phyloP scores from a whole-genome alignment of 1,140 invertebrate species.

The Heliothis subflexa region DNA sequence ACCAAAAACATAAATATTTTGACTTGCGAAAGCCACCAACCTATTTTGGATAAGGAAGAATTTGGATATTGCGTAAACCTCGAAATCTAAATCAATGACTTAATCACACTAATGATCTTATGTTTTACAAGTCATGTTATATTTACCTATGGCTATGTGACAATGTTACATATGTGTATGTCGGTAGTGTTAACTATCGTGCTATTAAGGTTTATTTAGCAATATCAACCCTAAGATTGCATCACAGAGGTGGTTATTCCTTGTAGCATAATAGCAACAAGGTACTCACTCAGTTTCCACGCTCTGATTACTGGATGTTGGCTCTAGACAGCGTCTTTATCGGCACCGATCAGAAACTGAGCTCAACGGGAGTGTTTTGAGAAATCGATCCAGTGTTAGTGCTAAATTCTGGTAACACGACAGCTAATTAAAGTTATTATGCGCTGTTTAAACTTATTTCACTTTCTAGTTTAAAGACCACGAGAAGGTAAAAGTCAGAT shows the following conservation, averaged over 20 bases:
- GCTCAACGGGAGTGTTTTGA: slow-evolving; percentile 53
- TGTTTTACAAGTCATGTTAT: slow-evolving; percentile 25
- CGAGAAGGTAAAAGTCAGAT: no score
- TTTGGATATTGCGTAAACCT: background rate
- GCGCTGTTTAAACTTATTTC: background rate
- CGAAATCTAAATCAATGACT: slow-evolving; percentile 12
- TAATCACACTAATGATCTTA: slow-evolving; percentile 37
- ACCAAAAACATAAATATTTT: background rate
- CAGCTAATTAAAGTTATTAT: slow-evolving; percentile 22
- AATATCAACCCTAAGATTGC: slow-evolving; percentile 44
- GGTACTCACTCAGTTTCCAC: slow-evolving; percentile 82
- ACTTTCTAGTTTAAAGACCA: slow-evolving; percentile 18
- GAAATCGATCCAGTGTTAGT: slow-evolving; percentile 53
- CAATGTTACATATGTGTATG: slow-evolving; percentile 68
- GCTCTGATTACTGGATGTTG: slow-evolving; percentile 86
- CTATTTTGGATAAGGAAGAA: no score
- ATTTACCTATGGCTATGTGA: slow-evolving; percentile 57
- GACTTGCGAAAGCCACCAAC: no score
- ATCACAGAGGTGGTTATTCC: slow-evolving; percentile 60
- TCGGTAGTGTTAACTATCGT: slow-evolving; percentile 63
- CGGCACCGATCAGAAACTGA: slow-evolving; percentile 81
- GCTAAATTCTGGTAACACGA: slow-evolving; percentile 18
- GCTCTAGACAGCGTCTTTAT: slow-evolving; percentile 84
- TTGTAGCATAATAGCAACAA: slow-evolving; percentile 67
- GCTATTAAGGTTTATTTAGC: slow-evolving; percentile 45